Conservation (phyloP, 2,113 vertebrate species). For the Heptranchias perlo region DNA sequence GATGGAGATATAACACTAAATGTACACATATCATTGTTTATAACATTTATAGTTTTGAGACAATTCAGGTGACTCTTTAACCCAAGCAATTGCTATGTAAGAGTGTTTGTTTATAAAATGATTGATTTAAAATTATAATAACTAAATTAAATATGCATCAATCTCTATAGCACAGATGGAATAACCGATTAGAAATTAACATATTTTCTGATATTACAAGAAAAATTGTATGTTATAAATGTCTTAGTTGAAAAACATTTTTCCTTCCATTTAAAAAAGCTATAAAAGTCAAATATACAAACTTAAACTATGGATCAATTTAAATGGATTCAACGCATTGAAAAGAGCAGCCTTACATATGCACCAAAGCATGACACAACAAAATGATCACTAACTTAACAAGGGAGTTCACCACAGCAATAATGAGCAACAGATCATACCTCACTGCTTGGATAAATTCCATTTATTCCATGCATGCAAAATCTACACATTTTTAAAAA, state of each 20-base stretch:
- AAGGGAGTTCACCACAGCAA: not conserved
- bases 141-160: not conserved
- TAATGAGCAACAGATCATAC: not conserved
- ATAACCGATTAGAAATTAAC: not conserved
- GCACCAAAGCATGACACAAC: not conserved
- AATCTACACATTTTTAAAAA: not conserved
- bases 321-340: not conserved
- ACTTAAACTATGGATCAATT: not conserved
- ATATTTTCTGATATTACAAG: too few relatives aligned
- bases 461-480: not conserved
- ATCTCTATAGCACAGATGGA: not conserved
- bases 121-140: not conserved
- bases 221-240: not conserved
- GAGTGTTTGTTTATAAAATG: not conserved
- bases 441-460: not conserved
- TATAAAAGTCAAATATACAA: not conserved
- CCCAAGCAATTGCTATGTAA: not conserved
- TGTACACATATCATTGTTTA: not conserved
- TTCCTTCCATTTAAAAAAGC: not conserved
- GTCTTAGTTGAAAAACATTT: not conserved
- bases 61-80: not conserved
- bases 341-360: not conserved
- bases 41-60: not conserved
- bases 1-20: not conserved
- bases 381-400: not conserved